Evolutionary conservation across 2,888 invertebrate genomes (phyloP), one percentile per base, ranked within the genome.

Genomic region (Elegia similella): DNA sequence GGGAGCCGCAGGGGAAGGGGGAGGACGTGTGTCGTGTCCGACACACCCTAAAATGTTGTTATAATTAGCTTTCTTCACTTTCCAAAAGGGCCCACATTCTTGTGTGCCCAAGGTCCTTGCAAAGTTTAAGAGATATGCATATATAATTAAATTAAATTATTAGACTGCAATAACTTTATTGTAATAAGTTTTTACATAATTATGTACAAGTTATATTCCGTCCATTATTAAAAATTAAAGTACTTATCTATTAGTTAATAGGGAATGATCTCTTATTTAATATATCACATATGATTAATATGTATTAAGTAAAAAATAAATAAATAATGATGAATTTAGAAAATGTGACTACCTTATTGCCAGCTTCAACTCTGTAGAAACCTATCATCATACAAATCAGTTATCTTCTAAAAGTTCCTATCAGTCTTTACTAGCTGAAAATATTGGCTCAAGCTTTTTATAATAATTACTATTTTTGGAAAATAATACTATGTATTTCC

Each of bases 71-170:
- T n/a, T n/a, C n/a, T n/a, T n/a, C n/a, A n/a, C n/a, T n/a, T n/a
- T n/a, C n/a, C n/a, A n/a, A n/a, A n/a, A n/a, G n/a, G n/a, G n/a
- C n/a, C n/a, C n/a, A n/a, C n/a, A n/a, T n/a, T n/a, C n/a, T n/a
- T n/a, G n/a, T n/a, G n/a, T n/a, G n/a, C n/a, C n/a, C n/a, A n/a
- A n/a, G n/a, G n/a, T n/a, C n/a, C n/a, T n/a, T n/a, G n/a, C n/a
- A n/a, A n/a, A n/a, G n/a, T n/a, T n/a, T n/a, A n/a, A n/a, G n/a
- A n/a, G n/a, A n/a, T n/a, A n/a, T n/a, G n/a, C n/a, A n/a, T n/a
- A n/a, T n/a, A n/a, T n/a, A 63, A 63, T 57, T 42, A 64, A 62
- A 44, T 58, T 46, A 57, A 66, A 52, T n/a, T 52, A 52, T 56
- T 17, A 44, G 17, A 44, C 44, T 16, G 17, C 7, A 10, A 17